Evolutionary conservation across 2,797 vertebrate species (phyloP), one percentile per base, ranked within the genome.

Genomic region (Myotis planiceps): DNA sequence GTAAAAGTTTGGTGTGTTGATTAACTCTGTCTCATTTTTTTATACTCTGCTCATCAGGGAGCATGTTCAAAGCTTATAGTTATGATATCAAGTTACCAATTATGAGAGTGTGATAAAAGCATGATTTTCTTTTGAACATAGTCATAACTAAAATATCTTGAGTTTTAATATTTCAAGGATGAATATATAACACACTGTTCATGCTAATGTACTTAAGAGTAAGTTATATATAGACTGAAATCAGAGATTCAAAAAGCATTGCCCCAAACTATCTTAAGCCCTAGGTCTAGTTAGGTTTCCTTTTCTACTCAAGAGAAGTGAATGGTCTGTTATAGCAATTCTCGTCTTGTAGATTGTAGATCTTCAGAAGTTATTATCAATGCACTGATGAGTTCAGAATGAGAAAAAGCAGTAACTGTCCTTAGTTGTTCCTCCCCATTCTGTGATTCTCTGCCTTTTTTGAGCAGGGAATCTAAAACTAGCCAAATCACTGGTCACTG

Each of bases 101-200:
- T 58, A 90, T 75, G 60, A 72, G 53, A 75, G 2, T 81, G 13
- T 88, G 47, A 68, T 87, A 53, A 58, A 55, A 66, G 25, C 95
- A n/a, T 80, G 16, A 66, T 88, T 76, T 83, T 68, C 29, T 92
- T 83, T 88, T 72, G 18, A 90, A 3, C 29, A 75, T 37, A 51
- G 29, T 79, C 71, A 39, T 80, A 78, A 66, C 63, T 74, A 65
- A 93, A 95, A 45, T 92, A 86, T 74, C 81, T 90, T 78, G 14
- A 94, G 83, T 78, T 86, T 83, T 86, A 94, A 51, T 78, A 53
- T 90, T 84, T 96, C 2, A 90, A 72, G 32, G 60, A 66, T 91
- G 29, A 9, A 76, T 93, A 94, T 95, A 55, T 78, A 88, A 92
- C 75, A 79, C 47, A 49, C 13, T 82, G 14, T 92, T 81, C 15